A percentile compares a stretch with the other conserved stretches of the same genome.
phyloP scores from a whole-genome alignment of 2,888 invertebrate genomes.

The Cheiracanthium punctorium region DNA sequence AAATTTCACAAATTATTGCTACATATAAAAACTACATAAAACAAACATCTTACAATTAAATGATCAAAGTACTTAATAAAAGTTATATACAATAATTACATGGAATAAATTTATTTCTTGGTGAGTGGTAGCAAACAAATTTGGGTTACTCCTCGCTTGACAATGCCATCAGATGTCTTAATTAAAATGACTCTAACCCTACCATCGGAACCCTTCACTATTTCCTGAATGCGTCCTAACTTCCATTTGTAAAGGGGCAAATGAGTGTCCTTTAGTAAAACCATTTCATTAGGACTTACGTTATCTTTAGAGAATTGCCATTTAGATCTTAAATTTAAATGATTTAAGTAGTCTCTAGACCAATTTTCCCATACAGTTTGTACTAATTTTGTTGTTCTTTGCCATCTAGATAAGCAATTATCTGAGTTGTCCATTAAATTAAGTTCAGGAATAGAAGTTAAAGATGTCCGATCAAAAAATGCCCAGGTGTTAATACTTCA shows the following conservation, averaged over 20 bases:
- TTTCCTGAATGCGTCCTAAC: not conserved
- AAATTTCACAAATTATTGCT: no score
- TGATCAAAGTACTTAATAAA: no score
- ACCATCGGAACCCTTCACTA: not conserved
- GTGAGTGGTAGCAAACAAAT: not conserved
- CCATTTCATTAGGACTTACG: not conserved
- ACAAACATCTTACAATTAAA: no score
- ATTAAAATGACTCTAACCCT: not conserved
- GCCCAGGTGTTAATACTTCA: constrained; percentile 73
- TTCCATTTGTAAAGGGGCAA: not conserved
- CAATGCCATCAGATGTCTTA: not conserved
- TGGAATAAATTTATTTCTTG: not conserved
- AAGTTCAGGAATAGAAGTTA: constrained; percentile 71
- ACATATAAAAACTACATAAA: no score
- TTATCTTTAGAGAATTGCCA: not conserved
- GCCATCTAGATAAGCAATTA: constrained; percentile 52
- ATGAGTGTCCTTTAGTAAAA: not conserved
- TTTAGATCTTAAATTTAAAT: not conserved
- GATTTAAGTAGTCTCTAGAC: not conserved
- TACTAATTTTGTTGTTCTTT: not conserved
- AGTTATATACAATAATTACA: no score
- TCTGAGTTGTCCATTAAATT: constrained; percentile 60
- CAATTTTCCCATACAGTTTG: not conserved
- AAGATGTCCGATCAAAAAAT: constrained; percentile 69
- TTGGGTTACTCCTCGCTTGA: not conserved